phyloP scores from a whole-genome alignment of 1,140 invertebrate species.

The Episyrphus balteatus region DNA sequence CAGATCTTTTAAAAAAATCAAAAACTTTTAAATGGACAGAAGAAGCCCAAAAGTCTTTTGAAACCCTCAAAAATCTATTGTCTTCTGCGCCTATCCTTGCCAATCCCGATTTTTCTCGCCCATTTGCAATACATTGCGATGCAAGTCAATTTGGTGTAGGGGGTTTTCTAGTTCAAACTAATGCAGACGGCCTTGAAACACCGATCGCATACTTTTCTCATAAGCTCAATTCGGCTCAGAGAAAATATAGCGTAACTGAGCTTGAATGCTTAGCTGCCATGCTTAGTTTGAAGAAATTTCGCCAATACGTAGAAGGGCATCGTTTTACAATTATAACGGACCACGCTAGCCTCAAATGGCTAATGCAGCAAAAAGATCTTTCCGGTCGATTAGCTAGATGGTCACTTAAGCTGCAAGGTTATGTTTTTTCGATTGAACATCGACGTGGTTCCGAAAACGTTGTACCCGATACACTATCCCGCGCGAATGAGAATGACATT shows the following conservation, averaged over 20 bases:
- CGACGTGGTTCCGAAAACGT: neutral
- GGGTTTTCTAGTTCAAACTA: neutral
- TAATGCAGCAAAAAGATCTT: slow-evolving; percentile 16
- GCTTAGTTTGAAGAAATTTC: slow-evolving; percentile 34
- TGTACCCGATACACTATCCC: neutral
- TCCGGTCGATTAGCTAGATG: slow-evolving; percentile 24
- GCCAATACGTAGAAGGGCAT: slow-evolving; percentile 32
- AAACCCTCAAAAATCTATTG: neutral
- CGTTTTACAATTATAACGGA: slow-evolving; percentile 32
- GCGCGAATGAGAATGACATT: neutral
- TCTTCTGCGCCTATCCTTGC: neutral
- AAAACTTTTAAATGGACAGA: neutral
- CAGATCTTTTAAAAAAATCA: neutral
- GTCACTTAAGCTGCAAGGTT: slow-evolving; percentile 16
- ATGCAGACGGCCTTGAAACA: neutral
- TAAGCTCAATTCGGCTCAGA: too few relatives aligned
- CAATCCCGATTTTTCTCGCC: neutral
- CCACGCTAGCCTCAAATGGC: slow-evolving; percentile 15
- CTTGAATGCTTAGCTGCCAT: slow-evolving; percentile 28
- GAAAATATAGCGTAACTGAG: neutral
- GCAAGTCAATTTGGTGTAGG: neutral
- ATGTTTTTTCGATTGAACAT: slow-evolving; percentile 7
- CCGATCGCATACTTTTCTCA: neutral
- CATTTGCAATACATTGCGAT: neutral
- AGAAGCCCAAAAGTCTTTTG: neutral